Conservation (phyloP, 2,113 vertebrate species). For the Genyomyrus donnyi region DNA sequence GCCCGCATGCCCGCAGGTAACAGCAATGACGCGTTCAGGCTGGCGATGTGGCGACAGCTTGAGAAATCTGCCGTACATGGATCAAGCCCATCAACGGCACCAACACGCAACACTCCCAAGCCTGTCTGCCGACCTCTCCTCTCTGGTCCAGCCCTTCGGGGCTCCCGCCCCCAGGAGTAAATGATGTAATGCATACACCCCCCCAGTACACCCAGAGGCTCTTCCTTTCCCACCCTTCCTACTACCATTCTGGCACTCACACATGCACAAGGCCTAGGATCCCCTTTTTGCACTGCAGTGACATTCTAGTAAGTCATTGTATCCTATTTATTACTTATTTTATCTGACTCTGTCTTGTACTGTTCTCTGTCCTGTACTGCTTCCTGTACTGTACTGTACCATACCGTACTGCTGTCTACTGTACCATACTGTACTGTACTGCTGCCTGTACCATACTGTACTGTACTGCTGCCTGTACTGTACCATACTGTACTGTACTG, state of each 20-base stretch:
- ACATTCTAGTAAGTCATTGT: background rate
- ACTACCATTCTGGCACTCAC: background rate
- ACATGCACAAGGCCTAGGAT: background rate
- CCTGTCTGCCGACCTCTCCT: background rate
- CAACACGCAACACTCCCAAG: background rate
- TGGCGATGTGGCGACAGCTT: background rate
- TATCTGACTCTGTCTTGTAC: background rate
- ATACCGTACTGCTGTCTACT: no score
- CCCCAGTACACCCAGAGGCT: background rate
- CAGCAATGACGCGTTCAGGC: background rate
- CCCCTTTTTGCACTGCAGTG: background rate
- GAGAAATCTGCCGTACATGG: background rate
- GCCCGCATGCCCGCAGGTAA: background rate
- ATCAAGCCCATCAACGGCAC: background rate
- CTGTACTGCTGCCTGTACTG: no score
- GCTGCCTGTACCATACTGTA: no score
- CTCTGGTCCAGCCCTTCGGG: background rate
- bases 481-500: no score
- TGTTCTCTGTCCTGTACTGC: background rate
- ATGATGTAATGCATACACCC: slow-evolving; percentile 14
- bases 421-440: no score
- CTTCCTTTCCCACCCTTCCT: background rate
- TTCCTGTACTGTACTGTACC: no score
- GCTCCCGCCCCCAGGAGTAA: background rate
- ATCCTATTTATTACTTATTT: background rate